Percentiles rank a stretch among this genome's conserved stretches.
Evolutionary conservation across 1,140 invertebrate genomes (phyloP).

Genomic region (Micrasema minimum): DNA sequence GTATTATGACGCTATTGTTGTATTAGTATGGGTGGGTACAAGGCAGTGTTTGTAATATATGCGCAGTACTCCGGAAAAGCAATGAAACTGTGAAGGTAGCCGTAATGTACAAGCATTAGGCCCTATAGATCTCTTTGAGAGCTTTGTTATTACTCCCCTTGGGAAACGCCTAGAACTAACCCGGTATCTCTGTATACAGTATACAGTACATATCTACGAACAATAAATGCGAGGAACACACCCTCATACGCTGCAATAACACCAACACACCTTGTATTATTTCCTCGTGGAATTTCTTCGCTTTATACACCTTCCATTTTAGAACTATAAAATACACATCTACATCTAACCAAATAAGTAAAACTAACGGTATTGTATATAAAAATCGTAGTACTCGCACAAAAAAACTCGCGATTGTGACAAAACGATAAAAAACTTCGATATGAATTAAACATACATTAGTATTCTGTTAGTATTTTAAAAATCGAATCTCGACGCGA

Average conservation of each 20-base stretch:
- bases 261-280: too few relatives aligned
- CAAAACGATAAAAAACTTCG: too few relatives aligned
- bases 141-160: slow-evolving; percentile 42
- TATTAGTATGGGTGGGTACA: not conserved
- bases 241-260: slow-evolving; percentile 1
- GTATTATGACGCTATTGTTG: not conserved
- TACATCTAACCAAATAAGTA: too few relatives aligned
- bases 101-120: slow-evolving; percentile 40
- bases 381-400: too few relatives aligned
- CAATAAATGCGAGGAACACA: slow-evolving; percentile 22
- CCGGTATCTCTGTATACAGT: slow-evolving; percentile 23
- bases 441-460: too few relatives aligned
- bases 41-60: slow-evolving; percentile 30
- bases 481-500: too few relatives aligned
- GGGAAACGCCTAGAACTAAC: slow-evolving; percentile 36
- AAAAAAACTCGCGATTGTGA: too few relatives aligned
- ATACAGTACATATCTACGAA: slow-evolving; percentile 13
- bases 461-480: too few relatives aligned
- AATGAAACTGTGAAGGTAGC: slow-evolving; percentile 45
- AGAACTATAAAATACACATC: too few relatives aligned
- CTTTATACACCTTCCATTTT: too few relatives aligned
- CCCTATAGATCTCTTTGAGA: slow-evolving; percentile 45
- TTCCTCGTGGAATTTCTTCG: too few relatives aligned
- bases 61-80: slow-evolving; percentile 33
- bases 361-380: too few relatives aligned